Conservation (phyloP, 2,888 invertebrate species). For the Trachelus iudaicus region DNA sequence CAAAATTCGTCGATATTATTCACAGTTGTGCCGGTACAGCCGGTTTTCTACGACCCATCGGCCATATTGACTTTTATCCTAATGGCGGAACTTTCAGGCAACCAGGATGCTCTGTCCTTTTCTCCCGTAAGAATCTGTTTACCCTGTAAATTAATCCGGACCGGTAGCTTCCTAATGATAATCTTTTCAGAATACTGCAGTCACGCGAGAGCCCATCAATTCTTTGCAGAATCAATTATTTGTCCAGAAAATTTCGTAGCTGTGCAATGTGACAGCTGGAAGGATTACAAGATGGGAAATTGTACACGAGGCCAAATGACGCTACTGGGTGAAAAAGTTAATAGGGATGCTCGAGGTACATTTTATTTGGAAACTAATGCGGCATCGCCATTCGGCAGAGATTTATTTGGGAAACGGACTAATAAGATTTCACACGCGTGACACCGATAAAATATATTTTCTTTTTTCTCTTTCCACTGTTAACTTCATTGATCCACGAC, state of each 20-base stretch:
- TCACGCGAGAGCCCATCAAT: constrained; percentile 50
- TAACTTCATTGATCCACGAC: neutral
- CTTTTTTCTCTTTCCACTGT: neutral
- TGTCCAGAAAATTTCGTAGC: constrained; percentile 48
- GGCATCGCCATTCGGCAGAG: constrained; percentile 69
- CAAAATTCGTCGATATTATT: constrained; percentile 68
- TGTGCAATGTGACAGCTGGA: constrained; percentile 45
- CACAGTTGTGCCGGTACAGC: constrained; percentile 68
- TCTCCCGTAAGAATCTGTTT: constrained; percentile 37
- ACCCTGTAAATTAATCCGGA: neutral
- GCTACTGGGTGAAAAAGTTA: constrained; percentile 51
- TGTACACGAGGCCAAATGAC: constrained; percentile 59
- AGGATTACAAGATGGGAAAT: constrained; percentile 41
- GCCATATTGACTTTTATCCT: constrained; percentile 67
- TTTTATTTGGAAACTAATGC: constrained; percentile 73
- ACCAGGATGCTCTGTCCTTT: constrained; percentile 48
- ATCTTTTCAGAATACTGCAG: constrained; percentile 45
- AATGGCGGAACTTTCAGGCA: constrained; percentile 51
- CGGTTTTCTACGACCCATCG: constrained; percentile 66
- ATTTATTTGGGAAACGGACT: constrained; percentile 25
- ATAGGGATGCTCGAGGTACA: constrained; percentile 66
- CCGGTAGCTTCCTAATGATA: neutral
- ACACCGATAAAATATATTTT: neutral
- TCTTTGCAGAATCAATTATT: constrained; percentile 51
- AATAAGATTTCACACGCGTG: neutral